Evolutionary conservation across 2,888 invertebrate genomes (phyloP).

Genomic region (Megaustenia siamemsis): DNA sequence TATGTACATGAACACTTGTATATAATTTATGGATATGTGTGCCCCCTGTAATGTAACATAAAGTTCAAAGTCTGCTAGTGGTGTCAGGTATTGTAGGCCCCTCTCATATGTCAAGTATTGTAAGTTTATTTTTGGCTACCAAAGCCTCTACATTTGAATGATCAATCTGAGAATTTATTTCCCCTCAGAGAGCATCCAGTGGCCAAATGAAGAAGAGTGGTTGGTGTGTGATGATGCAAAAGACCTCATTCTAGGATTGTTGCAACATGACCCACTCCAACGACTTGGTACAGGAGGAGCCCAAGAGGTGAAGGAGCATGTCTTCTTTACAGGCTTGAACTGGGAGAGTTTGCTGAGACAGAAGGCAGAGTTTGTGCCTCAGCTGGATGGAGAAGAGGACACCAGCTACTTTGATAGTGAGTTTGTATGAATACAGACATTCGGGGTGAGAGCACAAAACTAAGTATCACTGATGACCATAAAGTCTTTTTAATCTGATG

Average conservation of each 20-base stretch:
- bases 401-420: conserved; percentile 99
- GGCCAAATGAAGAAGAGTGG: conserved; percentile 98
- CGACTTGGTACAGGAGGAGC: conserved; percentile 89
- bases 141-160: too few species aligned
- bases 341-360: conserved; percentile 97
- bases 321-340: conserved; percentile 94
- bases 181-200: conserved; percentile 93
- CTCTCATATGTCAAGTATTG: too few species aligned
- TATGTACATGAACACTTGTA: too few species aligned
- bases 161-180: neutral
- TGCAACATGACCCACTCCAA: conserved; percentile 95
- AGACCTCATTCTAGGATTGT: conserved; percentile 91
- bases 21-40: too few species aligned
- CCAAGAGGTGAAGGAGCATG: conserved; percentile 94
- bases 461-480: too few species aligned
- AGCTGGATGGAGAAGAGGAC: conserved; percentile 93
- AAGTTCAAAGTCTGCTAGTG: too few species aligned
- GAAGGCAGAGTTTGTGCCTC: conserved; percentile 99
- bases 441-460: too few species aligned
- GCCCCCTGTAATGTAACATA: too few species aligned
- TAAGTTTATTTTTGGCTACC: too few species aligned
- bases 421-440: conserved; percentile 77
- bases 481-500: too few species aligned
- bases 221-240: conserved; percentile 94
- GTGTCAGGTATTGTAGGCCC: too few species aligned